Evolutionary conservation across 1,140 invertebrate species (phyloP).

Genomic region (Gyrodactylus bullatarudis): DNA sequence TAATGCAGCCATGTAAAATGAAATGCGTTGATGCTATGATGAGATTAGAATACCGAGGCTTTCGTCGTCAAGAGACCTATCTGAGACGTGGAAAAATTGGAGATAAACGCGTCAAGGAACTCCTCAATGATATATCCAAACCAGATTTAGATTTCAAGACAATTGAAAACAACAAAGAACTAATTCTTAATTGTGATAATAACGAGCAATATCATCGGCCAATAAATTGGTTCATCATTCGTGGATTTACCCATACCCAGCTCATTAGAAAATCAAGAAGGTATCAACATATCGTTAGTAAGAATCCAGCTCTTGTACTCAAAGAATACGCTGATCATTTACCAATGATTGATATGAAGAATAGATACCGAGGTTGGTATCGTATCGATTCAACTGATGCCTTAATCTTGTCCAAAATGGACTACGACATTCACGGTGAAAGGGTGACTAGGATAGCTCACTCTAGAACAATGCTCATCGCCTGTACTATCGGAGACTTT

Average conservation of each 20-base stretch:
- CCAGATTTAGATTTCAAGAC: neutral
- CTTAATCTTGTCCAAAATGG: neutral
- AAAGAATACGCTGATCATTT: neutral
- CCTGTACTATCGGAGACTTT: neutral
- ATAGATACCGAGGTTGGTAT: neutral
- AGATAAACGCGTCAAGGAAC: neutral
- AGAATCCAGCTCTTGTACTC: neutral
- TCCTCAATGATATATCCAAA: neutral
- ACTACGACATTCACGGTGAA: neutral
- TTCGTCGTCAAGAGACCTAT: too few relatives aligned
- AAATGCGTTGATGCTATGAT: neutral
- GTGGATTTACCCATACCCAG: too few relatives aligned
- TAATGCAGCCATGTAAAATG: neutral
- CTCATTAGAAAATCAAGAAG: too few relatives aligned
- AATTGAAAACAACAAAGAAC: neutral
- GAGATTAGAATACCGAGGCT: too few relatives aligned
- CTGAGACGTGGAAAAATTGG: neutral
- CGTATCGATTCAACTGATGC: neutral
- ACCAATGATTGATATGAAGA: neutral
- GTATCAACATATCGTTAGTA: too few relatives aligned
- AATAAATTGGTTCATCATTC: too few relatives aligned
- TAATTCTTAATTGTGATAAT: neutral
- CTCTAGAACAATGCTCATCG: neutral
- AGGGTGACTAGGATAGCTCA: neutral
- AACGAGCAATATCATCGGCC: too few relatives aligned